Conservation (phyloP, 1,140 invertebrate species). For the Drosophila cardini region DNA sequence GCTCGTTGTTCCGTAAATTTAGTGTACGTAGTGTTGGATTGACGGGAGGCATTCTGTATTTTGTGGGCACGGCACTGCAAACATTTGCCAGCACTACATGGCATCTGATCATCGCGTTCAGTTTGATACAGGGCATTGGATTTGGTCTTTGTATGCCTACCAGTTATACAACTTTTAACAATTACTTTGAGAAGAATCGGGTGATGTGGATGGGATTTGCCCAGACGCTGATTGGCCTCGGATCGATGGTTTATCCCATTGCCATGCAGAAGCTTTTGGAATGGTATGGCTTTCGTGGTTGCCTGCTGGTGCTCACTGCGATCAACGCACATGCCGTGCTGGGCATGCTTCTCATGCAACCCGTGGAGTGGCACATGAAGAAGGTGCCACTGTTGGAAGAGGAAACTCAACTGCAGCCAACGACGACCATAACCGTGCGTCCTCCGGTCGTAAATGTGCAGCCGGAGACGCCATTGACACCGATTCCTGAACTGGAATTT, state of each 20-base stretch:
- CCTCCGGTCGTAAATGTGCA: conserved; percentile 45
- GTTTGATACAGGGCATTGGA: conserved; percentile 86
- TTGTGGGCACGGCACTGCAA: conserved; percentile 85
- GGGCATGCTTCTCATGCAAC: conserved; percentile 88
- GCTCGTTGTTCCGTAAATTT: conserved; percentile 85
- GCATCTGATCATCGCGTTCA: conserved; percentile 86
- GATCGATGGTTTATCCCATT: conserved; percentile 87
- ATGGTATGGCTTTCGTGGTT: conserved; percentile 87
- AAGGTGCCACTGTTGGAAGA: conserved; percentile 78
- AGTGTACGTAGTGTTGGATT: conserved; percentile 86
- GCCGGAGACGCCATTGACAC: conserved; percentile 59
- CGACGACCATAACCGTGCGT: neutral
- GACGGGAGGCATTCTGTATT: conserved; percentile 86
- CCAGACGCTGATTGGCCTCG: conserved; percentile 86
- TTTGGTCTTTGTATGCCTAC: conserved; percentile 87
- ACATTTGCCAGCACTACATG: conserved; percentile 86
- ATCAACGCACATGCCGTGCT: conserved; percentile 87
- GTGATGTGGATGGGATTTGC: conserved; percentile 87
- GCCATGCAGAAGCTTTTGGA: conserved; percentile 85
- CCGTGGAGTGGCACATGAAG: conserved; percentile 89
- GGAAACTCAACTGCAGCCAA: conserved; percentile 78
- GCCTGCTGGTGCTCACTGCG: conserved; percentile 87
- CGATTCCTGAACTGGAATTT: conserved; percentile 36
- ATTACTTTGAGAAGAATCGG: conserved; percentile 87
- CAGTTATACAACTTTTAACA: conserved; percentile 86